Percentiles rank a stretch among this genome's conserved stretches.
Evolutionary conservation across 2,797 vertebrate genomes (phyloP).

Genomic region (Hyperoplus immaculatus): DNA sequence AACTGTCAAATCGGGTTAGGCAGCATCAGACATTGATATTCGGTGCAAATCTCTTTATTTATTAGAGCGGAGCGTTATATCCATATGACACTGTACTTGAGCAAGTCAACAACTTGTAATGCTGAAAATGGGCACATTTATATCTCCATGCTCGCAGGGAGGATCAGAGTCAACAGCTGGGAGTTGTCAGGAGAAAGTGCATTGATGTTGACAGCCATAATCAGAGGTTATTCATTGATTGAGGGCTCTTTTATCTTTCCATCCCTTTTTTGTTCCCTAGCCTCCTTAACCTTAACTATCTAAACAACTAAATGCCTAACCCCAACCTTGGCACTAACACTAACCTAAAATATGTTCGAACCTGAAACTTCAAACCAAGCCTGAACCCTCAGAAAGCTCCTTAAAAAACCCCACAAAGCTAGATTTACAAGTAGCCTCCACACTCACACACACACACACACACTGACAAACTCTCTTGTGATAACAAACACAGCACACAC

Average conservation of each 20-base stretch:
- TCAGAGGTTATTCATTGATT: slow-evolving; percentile 46
- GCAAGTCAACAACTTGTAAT: slow-evolving; percentile 40
- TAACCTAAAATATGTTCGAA: too few relatives aligned
- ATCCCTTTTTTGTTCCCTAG: too few relatives aligned
- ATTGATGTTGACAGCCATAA: slow-evolving; percentile 37
- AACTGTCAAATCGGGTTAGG: slow-evolving; percentile 46
- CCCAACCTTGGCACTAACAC: too few relatives aligned
- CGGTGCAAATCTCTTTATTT: slow-evolving; percentile 24
- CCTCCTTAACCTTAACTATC: too few relatives aligned
- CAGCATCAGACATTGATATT: slow-evolving; percentile 27
- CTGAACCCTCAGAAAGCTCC: too few relatives aligned
- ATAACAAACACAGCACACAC: slow-evolving; percentile 42
- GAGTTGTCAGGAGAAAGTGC: slow-evolving; percentile 31
- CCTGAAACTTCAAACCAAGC: too few relatives aligned
- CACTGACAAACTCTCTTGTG: slow-evolving; percentile 13
- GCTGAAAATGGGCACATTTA: slow-evolving; percentile 15
- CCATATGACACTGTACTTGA: neutral
- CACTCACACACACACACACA: slow-evolving; percentile 26
- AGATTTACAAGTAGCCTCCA: too few relatives aligned
- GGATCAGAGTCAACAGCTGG: slow-evolving; percentile 19
- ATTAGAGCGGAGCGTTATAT: slow-evolving; percentile 9
- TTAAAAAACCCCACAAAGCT: too few relatives aligned
- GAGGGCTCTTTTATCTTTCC: neutral
- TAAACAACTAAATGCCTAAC: too few relatives aligned
- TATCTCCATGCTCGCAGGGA: slow-evolving; percentile 7